Evolutionary conservation across 2,797 vertebrate species (phyloP), one percentile per base, ranked within the genome.

Genomic region (Falco rusticolus): DNA sequence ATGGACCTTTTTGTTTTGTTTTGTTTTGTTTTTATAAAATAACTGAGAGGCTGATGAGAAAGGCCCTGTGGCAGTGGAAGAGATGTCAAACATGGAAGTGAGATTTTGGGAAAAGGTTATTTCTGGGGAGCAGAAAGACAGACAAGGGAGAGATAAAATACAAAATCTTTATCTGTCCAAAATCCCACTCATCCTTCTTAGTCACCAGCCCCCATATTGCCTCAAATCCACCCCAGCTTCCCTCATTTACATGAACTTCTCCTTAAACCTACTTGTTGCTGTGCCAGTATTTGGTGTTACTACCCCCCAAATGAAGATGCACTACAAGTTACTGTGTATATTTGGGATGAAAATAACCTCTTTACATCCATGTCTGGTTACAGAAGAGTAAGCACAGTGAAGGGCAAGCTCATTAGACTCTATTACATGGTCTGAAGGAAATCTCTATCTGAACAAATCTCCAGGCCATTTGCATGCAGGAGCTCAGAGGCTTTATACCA

Each of bases 191-290:
- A 64, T 50, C 11, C 4, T 60, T 63, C 15, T 72, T 47, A 70
- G 8, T 3, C 25, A 41, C 2, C 0, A 3, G 10, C 3, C 4
- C 5, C 57, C 14, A 18, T 5, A 21, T 39, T 64, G 31, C 10
- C 6, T 75, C 39, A 87, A 74, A 87, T 28, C 10, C 8, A 60
- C 3, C 1, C 5, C 31, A 53, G 19, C 37, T 87, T 60, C 56
- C 13, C 13, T 71, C 20, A 60, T 16, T 83, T 57, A 10, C 7
- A 17, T 48, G 4, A 70, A 31, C 7, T 66, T 66, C 20, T 66
- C 34, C 13, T 78, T 72, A 74, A 37, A 59, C 21, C 5, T n/a
- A 39, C 18, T 31, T 41, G 13, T 50, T 66, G 28, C 12, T 81
- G 16, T 16, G 29, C 7, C 16, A 31, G 9, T 37, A 48, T n/a